Conservation (phyloP, 2,113 vertebrate species). For the Psilopsiagon aurifrons region DNA sequence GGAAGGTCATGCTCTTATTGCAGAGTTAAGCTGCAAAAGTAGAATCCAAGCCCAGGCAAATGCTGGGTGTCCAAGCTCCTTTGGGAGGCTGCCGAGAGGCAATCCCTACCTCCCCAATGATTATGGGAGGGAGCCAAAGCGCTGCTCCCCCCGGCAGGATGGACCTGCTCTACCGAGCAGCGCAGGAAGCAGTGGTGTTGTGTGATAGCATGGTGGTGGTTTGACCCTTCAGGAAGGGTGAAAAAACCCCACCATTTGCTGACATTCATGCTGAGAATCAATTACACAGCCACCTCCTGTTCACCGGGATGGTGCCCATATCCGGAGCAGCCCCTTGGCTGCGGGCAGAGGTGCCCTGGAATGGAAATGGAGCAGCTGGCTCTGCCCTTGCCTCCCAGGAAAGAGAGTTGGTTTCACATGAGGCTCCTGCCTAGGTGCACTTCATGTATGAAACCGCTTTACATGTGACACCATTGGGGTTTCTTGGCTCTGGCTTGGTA, state of each 20-base stretch:
- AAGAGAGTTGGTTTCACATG: background rate
- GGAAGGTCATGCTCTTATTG: background rate
- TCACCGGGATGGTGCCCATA: background rate
- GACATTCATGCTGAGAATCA: background rate
- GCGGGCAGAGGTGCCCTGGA: background rate
- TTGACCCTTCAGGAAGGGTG: background rate
- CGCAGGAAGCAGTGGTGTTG: background rate
- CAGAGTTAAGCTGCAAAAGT: background rate
- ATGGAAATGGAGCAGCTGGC: background rate
- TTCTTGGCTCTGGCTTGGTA: background rate
- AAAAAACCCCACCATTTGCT: background rate
- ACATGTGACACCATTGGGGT: fast-evolving
- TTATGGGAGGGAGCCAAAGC: background rate
- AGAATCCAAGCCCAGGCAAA: background rate
- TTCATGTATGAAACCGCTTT: background rate
- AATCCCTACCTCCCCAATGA: background rate
- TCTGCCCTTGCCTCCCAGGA: background rate
- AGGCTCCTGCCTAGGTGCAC: background rate
- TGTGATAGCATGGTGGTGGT: fast-evolving
- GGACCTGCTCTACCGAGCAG: fast-evolving
- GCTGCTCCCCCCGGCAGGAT: fast-evolving
- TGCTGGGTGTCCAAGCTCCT: background rate
- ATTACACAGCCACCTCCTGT: background rate
- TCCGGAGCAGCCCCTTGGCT: background rate
- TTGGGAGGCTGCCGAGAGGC: background rate